Evolutionary conservation across 2,797 vertebrate species (phyloP), one percentile per base, ranked within the genome.

Genomic region (Delichon dasypus): DNA sequence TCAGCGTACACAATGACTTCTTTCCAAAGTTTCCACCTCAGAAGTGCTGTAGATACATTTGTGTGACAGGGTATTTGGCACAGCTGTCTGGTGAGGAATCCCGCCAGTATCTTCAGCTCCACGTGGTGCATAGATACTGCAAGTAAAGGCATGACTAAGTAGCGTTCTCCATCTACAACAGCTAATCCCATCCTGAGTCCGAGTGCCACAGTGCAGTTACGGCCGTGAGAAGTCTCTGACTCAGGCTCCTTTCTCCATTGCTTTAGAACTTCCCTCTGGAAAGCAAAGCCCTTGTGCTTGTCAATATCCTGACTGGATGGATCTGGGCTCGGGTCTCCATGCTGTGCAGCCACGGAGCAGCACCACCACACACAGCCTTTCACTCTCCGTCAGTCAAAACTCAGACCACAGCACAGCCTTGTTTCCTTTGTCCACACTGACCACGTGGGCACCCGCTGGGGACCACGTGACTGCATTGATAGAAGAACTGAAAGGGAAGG

Each of bases 381-480:
- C 79, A 13, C 18, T 47, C 68, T 83, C 20, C 4, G 0, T 47
- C 87, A 78, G 67, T 99, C 98, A 99, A 68, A 99, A 97, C 62
- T 99, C 99, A 5, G 99, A 98, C 99, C 99, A 99, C 57, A 99
- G 98, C 87, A 99, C 98, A 44, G 98, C 98, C 93, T 98, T 98
- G 97, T 98, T 98, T 95, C 99, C 98, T 91, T 99, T 99, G 98
- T 99, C 99, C 97, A 99, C 99, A 27, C 98, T 99, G 92, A 98
- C 98, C 45, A 99, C 98, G 1, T 98, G 98, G 5, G 97, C 93
- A 55, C 99, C 99, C 0, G 98, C 98, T 2, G 99, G 99, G 0
- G 99, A 99, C 99, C 99, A 99, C 0, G 99, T 98, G 19, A 99
- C 99, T 0, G 99, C 98, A 89, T 99, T 99, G 95, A 99, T 98